Conservation (phyloP, 1,140 invertebrate genomes). For the Hyphantria cunea region DNA sequence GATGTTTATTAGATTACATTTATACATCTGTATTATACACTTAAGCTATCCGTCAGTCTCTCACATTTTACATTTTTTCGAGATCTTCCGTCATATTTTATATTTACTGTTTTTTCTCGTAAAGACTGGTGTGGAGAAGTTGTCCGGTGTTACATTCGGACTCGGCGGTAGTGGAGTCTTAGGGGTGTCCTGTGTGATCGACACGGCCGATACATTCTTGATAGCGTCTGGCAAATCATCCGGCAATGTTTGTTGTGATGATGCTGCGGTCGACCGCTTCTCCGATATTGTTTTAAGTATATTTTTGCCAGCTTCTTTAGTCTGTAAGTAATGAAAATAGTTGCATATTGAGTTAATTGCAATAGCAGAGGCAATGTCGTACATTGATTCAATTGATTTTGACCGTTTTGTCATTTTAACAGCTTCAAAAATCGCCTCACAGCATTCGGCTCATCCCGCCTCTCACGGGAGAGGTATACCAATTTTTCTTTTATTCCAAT, state of each 20-base stretch:
- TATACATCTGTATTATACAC: slow-evolving; percentile 19
- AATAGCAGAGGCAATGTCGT: too few species aligned
- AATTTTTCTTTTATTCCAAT: too few species aligned
- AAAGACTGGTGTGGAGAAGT: slow-evolving; percentile 67
- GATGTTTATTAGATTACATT: not conserved
- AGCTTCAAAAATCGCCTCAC: too few species aligned
- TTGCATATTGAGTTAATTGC: too few species aligned
- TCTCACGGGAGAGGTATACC: too few species aligned
- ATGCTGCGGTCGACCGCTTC: slow-evolving; percentile 57
- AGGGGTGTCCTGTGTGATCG: slow-evolving; percentile 52
- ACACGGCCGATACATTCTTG: slow-evolving; percentile 56
- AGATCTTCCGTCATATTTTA: slow-evolving; percentile 59
- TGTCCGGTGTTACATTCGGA: slow-evolving; percentile 61
- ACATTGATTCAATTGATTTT: too few species aligned
- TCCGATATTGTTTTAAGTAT: slow-evolving; percentile 90
- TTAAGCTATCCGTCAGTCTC: slow-evolving; percentile 22
- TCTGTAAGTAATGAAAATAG: slow-evolving; percentile 79
- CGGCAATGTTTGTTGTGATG: slow-evolving; percentile 45
- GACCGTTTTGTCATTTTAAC: too few species aligned
- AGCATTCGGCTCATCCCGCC: too few species aligned
- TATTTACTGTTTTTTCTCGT: slow-evolving; percentile 60
- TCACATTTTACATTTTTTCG: slow-evolving; percentile 41
- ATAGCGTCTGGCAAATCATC: slow-evolving; percentile 67
- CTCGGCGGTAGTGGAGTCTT: slow-evolving; percentile 59
- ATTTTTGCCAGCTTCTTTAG: slow-evolving; percentile 95